Percentiles rank a stretch among this genome's conserved stretches.
These are phyloP conservation scores for Catostylus mosaicus DNA, from an alignment of 30 jellyfish, hydroid and myxozoan species.

Conservation along the genomic window DNA sequence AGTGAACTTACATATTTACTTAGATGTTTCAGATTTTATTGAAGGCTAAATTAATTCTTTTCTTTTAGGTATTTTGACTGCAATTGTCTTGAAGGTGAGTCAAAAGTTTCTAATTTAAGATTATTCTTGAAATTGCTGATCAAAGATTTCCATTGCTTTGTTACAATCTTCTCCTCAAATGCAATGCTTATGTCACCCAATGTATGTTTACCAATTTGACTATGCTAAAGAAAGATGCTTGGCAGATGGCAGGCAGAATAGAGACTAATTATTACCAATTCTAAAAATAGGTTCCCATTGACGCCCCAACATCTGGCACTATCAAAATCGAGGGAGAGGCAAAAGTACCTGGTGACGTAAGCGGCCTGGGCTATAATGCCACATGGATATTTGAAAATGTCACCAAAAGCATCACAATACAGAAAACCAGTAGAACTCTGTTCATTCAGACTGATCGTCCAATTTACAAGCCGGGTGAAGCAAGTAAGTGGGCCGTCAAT, in stretches of 20 bases:
- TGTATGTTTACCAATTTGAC: no score
- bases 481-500: constrained; percentile 81
- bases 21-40: no score
- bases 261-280: not conserved
- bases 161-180: no score
- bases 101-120: no score
- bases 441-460: constrained; percentile 96
- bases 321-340: constrained; percentile 40
- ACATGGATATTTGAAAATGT: constrained; percentile 39
- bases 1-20: no score
- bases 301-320: constrained; percentile 38
- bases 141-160: no score
- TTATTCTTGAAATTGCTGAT: not conserved
- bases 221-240: no score
- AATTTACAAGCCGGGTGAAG: constrained; percentile 95
- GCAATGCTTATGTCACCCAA: no score
- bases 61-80: constrained; percentile 48
- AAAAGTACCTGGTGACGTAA: constrained; percentile 7
- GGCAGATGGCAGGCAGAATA: no score
- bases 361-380: constrained; percentile 29
- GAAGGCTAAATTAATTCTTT: not conserved
- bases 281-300: constrained; percentile 16
- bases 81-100: constrained; percentile 17
- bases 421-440: constrained; percentile 43
- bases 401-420: constrained; percentile 28